phyloP scores from a whole-genome alignment of 2,797 vertebrate genomes.

The Podargus strigoides region DNA sequence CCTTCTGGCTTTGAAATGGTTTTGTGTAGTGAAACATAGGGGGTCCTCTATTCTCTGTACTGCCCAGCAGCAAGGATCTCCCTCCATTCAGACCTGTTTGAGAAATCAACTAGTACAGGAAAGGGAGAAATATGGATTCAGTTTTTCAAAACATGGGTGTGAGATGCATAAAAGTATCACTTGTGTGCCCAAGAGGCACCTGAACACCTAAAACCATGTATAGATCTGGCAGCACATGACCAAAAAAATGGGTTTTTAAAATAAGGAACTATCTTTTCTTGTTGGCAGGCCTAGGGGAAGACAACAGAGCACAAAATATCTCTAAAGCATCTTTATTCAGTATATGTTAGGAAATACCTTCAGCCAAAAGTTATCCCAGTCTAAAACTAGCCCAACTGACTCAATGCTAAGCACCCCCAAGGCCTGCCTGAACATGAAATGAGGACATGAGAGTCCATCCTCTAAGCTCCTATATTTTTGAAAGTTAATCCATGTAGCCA shows the following conservation, averaged over 20 bases:
- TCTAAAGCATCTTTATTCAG: not conserved
- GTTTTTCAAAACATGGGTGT: not conserved
- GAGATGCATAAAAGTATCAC: not conserved
- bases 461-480: not conserved
- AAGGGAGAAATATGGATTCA: not conserved
- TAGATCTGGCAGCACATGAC: not conserved
- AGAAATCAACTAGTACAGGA: not conserved
- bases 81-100: not conserved
- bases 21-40: not conserved
- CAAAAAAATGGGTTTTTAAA: not conserved
- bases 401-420: not conserved
- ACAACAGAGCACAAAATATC: not conserved
- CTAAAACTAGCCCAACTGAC: not conserved
- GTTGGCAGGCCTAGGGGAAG: not conserved
- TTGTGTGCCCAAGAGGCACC: not conserved
- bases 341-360: not conserved
- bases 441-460: not conserved
- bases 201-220: not conserved
- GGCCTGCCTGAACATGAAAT: not conserved
- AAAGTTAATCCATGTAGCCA: not conserved
- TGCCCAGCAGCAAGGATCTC: not conserved
- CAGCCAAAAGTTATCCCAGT: not conserved
- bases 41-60: not conserved
- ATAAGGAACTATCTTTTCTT: not conserved
- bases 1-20: not conserved